Base-by-base conservation (phyloP, 2,113 vertebrate species). In the Gallinago media region DNA sequence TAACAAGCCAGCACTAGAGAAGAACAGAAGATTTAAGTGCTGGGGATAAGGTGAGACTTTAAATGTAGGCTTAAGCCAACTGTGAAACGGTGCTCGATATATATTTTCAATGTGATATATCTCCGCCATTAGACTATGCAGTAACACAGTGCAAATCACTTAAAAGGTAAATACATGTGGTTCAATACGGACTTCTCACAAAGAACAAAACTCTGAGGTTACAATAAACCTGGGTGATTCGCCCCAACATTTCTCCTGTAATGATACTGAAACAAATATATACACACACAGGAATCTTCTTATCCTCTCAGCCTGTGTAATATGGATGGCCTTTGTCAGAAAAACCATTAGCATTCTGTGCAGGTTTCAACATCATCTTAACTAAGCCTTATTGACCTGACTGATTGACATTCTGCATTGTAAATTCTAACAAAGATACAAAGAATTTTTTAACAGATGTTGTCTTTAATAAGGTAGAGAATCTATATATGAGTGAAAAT, bases 141-240 rank as follows among this genome's bases (percentile, higher is more conserved):
- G 31, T 62, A 74, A 71, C 29, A 65, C 11, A 61, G 11, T 17
- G 50, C 59, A 73, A 91, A 58, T 9, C 31, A 22, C 13, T 74
- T 58, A 67, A 84, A 58, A 22, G 23, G 5, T 36, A 85, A 88
- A 94, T 11, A 58, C 4, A 31, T 0, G 0, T 4, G 50, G 14
- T 3, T 91, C 47, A 18, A 66, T 21, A 52, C 0, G 2, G 27
- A 76, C 50, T 58, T 68, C 49, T 74, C 27, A 70, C 0, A 0
- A 76, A 84, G 50, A 91, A 49, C 55, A 49, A 46, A 77, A 68
- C 8, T 55, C 42, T 55, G 31, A 74, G 36, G 14, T 77, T 27
- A 84, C 22, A 50, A 23, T 27, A 91, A 63, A 21, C 26, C 54
- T 26, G 11, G 7, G 8, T 72, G 40, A 71, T 29, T 73, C n/a